Evolutionary conservation across 2,797 vertebrate genomes (phyloP), one percentile per base, ranked within the genome.

Genomic region (Sarcoramphus papa): DNA sequence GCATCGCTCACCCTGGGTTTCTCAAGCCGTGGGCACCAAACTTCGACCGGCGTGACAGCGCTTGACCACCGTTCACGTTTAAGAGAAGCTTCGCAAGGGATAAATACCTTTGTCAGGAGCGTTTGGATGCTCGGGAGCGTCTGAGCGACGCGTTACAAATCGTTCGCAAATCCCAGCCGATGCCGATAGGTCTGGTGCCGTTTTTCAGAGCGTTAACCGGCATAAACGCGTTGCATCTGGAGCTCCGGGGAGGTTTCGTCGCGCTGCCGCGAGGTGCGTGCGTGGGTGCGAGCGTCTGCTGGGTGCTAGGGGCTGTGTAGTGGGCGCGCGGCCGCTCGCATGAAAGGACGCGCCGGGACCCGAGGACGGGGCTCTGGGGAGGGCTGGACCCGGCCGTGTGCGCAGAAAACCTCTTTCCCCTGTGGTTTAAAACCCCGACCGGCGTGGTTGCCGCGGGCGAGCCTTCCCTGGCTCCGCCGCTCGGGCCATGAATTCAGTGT

Each of bases 311-410:
- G 8, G n/a, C 19, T 8, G n/a, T 5, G 2, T 7, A 1, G 63
- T 1, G 25, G 25, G 12, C 3, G 6, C 2, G 28, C 48, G 9
- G 41, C 33, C 6, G 0, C 33, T 50, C 3, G 0, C 8, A 8
- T 12, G 35, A 50, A 33, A 24, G 57, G 88, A 11, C 43, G 48
- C 63, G 41, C 30, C 6, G 16, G 69, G 24, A 40, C 13, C 13
- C 1, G 0, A 45, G 37, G 33, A 23, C 2, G 1, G 56, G 23
- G 27, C 27, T 69, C 14, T 14, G 35, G 17, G 48, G 23, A 23
- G 41, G 31, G 23, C 47, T 14, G 54, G 53, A 62, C 75, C 19
- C 68, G 10, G 15, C 54, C 37, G 37, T 9, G 21, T 8, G 35
- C 53, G 2, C 33, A 15, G 19, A 43, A 48, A 28, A 12, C 25